Base-by-base conservation (phyloP, 2,113 vertebrate species). In the Ellobius talpinus region DNA sequence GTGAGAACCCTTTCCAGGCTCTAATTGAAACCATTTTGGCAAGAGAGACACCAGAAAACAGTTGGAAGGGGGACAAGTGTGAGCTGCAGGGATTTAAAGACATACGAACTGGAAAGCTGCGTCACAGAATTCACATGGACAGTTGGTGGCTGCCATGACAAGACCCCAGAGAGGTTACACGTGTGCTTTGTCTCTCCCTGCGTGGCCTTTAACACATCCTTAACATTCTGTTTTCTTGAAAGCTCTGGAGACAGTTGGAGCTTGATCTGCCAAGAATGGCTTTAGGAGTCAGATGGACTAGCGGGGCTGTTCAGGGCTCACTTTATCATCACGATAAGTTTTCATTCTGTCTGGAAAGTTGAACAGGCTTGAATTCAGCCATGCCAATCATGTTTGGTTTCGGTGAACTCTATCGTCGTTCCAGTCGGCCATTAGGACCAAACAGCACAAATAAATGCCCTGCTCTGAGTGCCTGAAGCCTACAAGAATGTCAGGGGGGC, bases 1-100 rank as follows among this genome's bases (percentile, higher is more conserved):
- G 19, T 45, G 92, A 94, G 68, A 97, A 97, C 61, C 47, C 7
- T 95, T 98, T 98, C 98, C 98, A 98, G 98, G 93, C 77, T 92
- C 87, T 98, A 98, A 98, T 96, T 98, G 98, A 98, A 98, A 98
- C 96, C 96, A 52, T 98, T 98, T 98, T 94, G 39, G 97, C 94
- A 96, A 97, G 94, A 91, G 33, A 97, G 98, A 96, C 81, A 97
- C 96, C 94, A 97, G 97, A 95, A 98, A 97, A 88, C 39, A 7
- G 52, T 97, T 98, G 96, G 98, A 98, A 94, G 58, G 70, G 58
- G 96, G 82, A 95, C 2, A 96, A 61, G 42, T 58, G 58, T 3
- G 79, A 95, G 76, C 66, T 61, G 14, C 7, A 24, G 31, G 45
- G 72, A 94, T 94, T 97, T 95, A 96, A 97, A 96, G 93, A 70